A percentile compares a stretch with the other conserved stretches of the same genome.
These are phyloP conservation scores for Silvanus unidentatus DNA, from an alignment of 2,888 invertebrate genomes.

Conservation along the genomic window DNA sequence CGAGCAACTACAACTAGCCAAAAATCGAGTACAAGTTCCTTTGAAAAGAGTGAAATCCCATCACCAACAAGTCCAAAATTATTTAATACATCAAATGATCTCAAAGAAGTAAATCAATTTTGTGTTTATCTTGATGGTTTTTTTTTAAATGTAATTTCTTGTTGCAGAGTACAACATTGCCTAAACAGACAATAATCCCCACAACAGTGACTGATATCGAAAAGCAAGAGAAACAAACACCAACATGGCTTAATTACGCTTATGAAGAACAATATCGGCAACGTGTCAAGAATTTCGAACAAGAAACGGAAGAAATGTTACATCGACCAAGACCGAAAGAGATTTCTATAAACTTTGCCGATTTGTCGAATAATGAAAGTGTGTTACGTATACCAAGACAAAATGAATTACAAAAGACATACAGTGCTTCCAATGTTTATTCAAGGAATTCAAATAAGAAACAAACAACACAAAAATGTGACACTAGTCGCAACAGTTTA, in stretches of 20 bases:
- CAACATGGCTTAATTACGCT: slow-evolving; percentile 36
- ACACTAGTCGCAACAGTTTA: slow-evolving; percentile 1
- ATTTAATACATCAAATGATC: background rate
- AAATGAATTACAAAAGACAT: slow-evolving; percentile 39
- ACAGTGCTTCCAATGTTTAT: slow-evolving; percentile 44
- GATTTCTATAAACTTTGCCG: slow-evolving; percentile 24
- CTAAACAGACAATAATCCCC: slow-evolving; percentile 31
- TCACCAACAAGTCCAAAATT: background rate
- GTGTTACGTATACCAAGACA: slow-evolving; percentile 25
- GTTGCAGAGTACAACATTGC: slow-evolving; percentile 28
- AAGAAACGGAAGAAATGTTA: slow-evolving; percentile 70
- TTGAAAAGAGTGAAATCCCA: background rate
- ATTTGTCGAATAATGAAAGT: slow-evolving; percentile 11
- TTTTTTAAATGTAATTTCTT: background rate
- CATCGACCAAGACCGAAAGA: slow-evolving; percentile 38
- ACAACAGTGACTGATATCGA: slow-evolving; percentile 40
- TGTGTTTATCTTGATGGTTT: slow-evolving; percentile 2
- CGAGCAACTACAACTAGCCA: slow-evolving; percentile 36
- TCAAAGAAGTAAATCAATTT: background rate
- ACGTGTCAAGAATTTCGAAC: slow-evolving; percentile 64
- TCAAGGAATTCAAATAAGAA: slow-evolving; percentile 19
- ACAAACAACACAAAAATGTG: slow-evolving; percentile 29
- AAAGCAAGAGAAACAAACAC: slow-evolving; percentile 10
- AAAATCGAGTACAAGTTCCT: slow-evolving; percentile 32
- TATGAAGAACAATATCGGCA: slow-evolving; percentile 57